phyloP scores from a whole-genome alignment of 2,888 invertebrate genomes.

The Philopedon plagiatum region DNA sequence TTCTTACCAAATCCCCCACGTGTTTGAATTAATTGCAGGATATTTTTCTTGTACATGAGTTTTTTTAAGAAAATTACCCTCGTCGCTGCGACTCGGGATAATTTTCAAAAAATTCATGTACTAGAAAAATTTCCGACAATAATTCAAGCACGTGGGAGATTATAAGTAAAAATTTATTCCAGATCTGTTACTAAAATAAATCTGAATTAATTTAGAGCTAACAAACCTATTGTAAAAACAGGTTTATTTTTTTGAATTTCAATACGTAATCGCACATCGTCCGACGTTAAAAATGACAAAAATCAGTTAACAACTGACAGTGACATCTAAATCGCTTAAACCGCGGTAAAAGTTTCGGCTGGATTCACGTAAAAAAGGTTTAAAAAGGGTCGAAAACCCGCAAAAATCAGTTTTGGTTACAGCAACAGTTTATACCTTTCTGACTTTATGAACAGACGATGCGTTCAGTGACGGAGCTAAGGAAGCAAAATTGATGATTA shows the following conservation, averaged over 20 bases:
- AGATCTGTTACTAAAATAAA: neutral
- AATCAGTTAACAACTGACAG: neutral
- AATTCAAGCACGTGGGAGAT: no score
- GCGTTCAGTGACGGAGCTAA: neutral
- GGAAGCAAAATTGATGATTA: neutral
- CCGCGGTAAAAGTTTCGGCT: neutral
- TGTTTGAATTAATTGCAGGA: no score
- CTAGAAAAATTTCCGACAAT: no score
- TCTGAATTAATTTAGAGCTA: neutral
- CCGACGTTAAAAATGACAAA: neutral
- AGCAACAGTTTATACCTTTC: conserved; percentile 27
- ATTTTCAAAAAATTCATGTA: no score
- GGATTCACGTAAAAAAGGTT: neutral
- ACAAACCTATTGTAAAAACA: neutral
- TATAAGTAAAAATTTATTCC: neutral
- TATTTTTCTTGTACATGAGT: no score
- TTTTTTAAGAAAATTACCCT: no score
- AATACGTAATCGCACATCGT: neutral
- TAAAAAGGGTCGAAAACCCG: neutral
- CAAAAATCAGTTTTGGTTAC: conserved; percentile 1
- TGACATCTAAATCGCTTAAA: neutral
- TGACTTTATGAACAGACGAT: neutral
- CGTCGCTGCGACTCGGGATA: no score
- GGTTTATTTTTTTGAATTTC: neutral
- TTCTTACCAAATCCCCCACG: no score